Percentiles rank a stretch among this genome's conserved stretches.
Conservation (phyloP, 2,888 invertebrate species). For the Eudemis profundana region DNA sequence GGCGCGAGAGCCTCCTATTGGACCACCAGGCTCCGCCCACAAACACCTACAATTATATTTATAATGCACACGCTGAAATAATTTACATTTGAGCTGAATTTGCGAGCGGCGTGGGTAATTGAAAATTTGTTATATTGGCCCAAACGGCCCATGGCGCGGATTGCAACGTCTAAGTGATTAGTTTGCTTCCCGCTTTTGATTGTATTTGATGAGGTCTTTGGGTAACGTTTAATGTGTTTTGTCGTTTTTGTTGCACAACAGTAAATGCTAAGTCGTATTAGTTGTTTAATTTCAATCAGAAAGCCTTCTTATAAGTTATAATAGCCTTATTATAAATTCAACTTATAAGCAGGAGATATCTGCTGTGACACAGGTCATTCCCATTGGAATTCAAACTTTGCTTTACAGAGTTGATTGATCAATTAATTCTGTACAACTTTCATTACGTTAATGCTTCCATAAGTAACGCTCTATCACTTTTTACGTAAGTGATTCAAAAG, state of each 20-base stretch:
- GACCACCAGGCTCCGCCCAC: slow-evolving; percentile 71
- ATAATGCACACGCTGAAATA: slow-evolving; percentile 84
- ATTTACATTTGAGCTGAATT: slow-evolving; percentile 85
- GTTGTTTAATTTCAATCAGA: neutral
- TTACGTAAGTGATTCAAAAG: too few relatives aligned
- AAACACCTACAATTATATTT: slow-evolving; percentile 83
- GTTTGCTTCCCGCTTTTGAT: slow-evolving; percentile 57
- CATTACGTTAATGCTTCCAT: too few relatives aligned
- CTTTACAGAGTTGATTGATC: too few relatives aligned
- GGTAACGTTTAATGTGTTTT: slow-evolving; percentile 28
- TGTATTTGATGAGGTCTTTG: slow-evolving; percentile 46
- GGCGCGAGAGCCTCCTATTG: slow-evolving; percentile 67
- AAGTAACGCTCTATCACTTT: too few relatives aligned
- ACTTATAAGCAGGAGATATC: too few relatives aligned
- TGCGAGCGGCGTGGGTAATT: slow-evolving; percentile 83
- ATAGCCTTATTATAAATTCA: too few relatives aligned
- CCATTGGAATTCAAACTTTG: too few relatives aligned
- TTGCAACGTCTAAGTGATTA: slow-evolving; percentile 69
- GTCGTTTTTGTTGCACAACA: slow-evolving; percentile 3
- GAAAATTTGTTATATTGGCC: slow-evolving; percentile 85
- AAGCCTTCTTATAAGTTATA: neutral
- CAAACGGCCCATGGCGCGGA: slow-evolving; percentile 66
- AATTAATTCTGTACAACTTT: too few relatives aligned
- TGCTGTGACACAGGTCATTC: too few relatives aligned
- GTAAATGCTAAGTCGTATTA: neutral